Base-by-base conservation (phyloP, 2,113 vertebrate genomes). In the Pongo abelii region DNA sequence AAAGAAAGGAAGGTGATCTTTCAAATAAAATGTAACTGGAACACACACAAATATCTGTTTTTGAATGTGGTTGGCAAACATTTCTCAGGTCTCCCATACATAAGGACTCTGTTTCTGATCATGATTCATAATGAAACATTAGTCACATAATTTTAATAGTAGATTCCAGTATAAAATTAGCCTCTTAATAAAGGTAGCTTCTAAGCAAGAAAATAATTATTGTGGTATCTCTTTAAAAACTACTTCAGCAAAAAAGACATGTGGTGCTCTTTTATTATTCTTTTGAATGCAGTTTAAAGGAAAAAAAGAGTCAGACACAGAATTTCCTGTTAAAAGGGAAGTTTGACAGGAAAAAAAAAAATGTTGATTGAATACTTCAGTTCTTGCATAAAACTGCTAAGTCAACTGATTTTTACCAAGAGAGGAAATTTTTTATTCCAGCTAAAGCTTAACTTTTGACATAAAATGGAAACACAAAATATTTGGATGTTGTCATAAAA, bases 201-300 rank as follows among this genome's bases (percentile, higher is more conserved):
- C 67, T 27, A 96, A 91, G 93, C 4, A 70, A 80, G 61, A 93
- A 95, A 97, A 86, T 85, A 97, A 97, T 96, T 97, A 97, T 96
- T 96, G 72, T 97, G 90, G 95, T 89, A 67, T 98, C 94, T 98
- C 97, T 98, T 97, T 85, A 70, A 86, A 97, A 98, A 88, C 64
- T 38, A 94, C 48, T 98, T 89, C 25, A 87, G 93, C 74, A 61
- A 81, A 97, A 98, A 91, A 97, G 77, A 50, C 50, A n/a, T 46
- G 61, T 95, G 8, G 2, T 96, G 80, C 97, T 96, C 77, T 96
- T 89, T 93, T 94, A 93, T 93, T 84, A 85, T 93, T 98, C 25
- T 97, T 96, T 97, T 92, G 50, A 89, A 85, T 94, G 40, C 59
- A 86, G 84, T 97, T 97, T 96, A 80, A 98, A 88, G 90, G 90